A percentile compares a stretch with the other conserved stretches of the same genome.
These are phyloP conservation scores for Lycocorax pyrrhopterus DNA, from an alignment of 2,113 vertebrate genomes.

Conservation along the genomic window DNA sequence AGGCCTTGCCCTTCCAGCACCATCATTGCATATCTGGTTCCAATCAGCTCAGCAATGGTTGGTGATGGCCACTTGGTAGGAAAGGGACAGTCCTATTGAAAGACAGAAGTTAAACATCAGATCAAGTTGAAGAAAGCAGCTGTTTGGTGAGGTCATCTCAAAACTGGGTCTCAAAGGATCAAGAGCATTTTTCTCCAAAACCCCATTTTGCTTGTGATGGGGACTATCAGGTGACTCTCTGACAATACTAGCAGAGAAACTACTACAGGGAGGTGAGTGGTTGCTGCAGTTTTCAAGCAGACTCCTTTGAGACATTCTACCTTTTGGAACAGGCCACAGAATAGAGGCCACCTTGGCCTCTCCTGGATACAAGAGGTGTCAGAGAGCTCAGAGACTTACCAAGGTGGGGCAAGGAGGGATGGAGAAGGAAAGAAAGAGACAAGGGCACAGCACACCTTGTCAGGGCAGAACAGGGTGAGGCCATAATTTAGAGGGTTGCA, in stretches of 20 bases:
- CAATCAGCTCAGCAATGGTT: slow-evolving; percentile 61
- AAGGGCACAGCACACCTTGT: neutral
- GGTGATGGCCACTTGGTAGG: neutral
- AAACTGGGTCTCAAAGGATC: neutral
- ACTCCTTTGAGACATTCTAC: neutral
- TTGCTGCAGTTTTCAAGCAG: neutral
- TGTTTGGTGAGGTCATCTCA: neutral
- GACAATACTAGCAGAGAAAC: neutral
- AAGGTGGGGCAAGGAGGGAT: neutral
- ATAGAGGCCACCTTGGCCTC: neutral
- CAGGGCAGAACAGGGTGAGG: neutral
- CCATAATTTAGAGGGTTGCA: neutral
- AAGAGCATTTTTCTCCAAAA: neutral
- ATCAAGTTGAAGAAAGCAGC: neutral
- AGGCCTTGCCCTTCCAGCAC: neutral
- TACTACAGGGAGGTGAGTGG: neutral
- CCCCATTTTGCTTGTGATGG: neutral
- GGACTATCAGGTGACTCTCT: neutral
- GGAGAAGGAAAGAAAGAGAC: neutral
- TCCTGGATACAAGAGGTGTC: neutral
- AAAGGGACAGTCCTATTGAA: neutral
- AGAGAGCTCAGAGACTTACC: neutral
- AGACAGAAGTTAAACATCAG: neutral
- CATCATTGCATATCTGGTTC: neutral
- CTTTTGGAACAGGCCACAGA: neutral